A percentile compares a stretch with the other conserved stretches of the same genome.
These are phyloP conservation scores for Galaxias olidus DNA, from an alignment of 2,797 vertebrate genomes.

Conservation along the genomic window DNA sequence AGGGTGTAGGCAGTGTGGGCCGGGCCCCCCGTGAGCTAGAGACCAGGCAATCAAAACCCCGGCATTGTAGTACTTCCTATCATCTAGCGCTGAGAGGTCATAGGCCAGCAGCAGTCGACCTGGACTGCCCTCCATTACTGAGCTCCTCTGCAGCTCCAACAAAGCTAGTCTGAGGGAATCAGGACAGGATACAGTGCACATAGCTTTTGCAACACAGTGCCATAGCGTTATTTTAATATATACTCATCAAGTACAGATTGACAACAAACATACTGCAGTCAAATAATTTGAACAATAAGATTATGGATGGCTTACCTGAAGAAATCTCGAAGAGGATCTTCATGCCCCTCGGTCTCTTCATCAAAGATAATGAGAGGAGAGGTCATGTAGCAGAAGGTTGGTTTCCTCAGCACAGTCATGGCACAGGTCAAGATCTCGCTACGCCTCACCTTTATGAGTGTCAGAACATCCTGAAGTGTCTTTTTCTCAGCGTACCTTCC, in stretches of 20 bases:
- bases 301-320: constrained; percentile 61
- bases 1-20: constrained; percentile 63
- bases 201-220: too few relatives aligned
- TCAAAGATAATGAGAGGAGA: constrained; percentile 56
- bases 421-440: constrained; percentile 34
- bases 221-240: too few relatives aligned
- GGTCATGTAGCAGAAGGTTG: constrained; percentile 54
- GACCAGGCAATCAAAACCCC: constrained; percentile 73
- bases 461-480: constrained; percentile 1
- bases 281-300: not conserved
- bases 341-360: constrained; percentile 41
- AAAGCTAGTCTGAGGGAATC: constrained; percentile 57
- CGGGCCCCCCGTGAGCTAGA: constrained; percentile 66
- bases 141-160: constrained; percentile 57
- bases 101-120: constrained; percentile 64
- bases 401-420: constrained; percentile 42
- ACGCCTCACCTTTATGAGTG: constrained; percentile 37
- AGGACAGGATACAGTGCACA: not conserved
- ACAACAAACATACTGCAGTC: too few relatives aligned
- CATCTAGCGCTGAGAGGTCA: constrained; percentile 62
- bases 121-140: constrained; percentile 64
- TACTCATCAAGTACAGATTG: too few relatives aligned
- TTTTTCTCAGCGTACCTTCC: constrained; percentile 33
- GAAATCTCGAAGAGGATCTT: constrained; percentile 61
- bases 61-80: constrained; percentile 64